Percentiles rank a stretch among this genome's conserved stretches.
Evolutionary conservation across 2,888 invertebrate species (phyloP).

Genomic region (Baccha elongata): DNA sequence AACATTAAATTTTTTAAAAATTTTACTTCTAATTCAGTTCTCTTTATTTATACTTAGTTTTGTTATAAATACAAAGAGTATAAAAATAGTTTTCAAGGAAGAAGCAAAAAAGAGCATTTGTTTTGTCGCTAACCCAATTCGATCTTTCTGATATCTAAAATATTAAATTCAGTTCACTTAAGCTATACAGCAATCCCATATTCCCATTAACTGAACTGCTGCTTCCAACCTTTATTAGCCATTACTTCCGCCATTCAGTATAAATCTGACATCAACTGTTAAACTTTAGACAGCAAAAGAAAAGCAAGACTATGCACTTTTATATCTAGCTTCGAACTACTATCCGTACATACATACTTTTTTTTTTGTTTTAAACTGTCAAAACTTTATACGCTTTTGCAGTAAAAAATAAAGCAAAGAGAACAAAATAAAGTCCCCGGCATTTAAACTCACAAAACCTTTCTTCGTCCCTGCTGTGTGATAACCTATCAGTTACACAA

Average conservation of each 20-base stretch:
- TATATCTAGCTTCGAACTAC: not conserved
- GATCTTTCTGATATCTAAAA: too few relatives aligned
- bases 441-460: conserved; percentile 2
- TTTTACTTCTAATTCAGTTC: too few relatives aligned
- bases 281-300: conserved; percentile 52
- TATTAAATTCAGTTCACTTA: too few relatives aligned
- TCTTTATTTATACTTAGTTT: too few relatives aligned
- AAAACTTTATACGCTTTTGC: conserved; percentile 23
- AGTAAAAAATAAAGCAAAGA: not conserved
- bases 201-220: not conserved
- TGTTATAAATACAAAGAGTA: too few relatives aligned
- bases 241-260: conserved; percentile 49
- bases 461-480: conserved; percentile 33
- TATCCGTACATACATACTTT: not conserved
- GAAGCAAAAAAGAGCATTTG: too few relatives aligned
- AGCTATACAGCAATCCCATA: too few relatives aligned
- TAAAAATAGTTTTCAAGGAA: too few relatives aligned
- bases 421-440: not conserved
- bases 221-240: conserved; percentile 16
- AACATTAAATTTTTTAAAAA: too few relatives aligned
- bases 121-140: too few relatives aligned
- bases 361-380: conserved; percentile 21
- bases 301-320: conserved; percentile 35
- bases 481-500: conserved; percentile 71
- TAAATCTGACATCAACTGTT: conserved; percentile 52